These are phyloP conservation scores for Verasper variegatus DNA, from an alignment of 2,113 vertebrate species.

Conservation along the genomic window DNA sequence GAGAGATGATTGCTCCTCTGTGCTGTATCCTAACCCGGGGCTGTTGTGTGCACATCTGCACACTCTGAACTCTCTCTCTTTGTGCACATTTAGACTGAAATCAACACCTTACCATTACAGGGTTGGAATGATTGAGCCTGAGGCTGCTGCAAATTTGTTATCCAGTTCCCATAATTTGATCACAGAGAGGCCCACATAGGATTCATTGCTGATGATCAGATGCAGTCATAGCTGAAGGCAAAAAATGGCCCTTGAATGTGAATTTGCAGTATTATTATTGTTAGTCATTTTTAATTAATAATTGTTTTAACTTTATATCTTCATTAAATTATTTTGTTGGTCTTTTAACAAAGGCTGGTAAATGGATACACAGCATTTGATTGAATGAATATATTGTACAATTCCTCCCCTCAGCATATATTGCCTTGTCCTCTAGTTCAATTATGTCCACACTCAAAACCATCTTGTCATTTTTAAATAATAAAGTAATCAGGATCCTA, in stretches of 20 bases:
- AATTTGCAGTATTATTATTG: background rate
- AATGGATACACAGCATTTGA: background rate
- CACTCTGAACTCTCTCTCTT: background rate
- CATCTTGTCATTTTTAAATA: too few relatives aligned
- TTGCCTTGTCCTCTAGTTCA: too few relatives aligned
- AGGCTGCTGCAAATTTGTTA: constrained; percentile 9
- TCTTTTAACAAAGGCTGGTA: background rate
- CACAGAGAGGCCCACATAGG: background rate
- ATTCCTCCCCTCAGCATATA: too few relatives aligned
- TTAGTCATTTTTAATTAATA: background rate
- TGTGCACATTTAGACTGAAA: background rate
- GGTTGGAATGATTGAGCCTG: background rate
- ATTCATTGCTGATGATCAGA: constrained; percentile 1
- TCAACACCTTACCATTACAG: constrained; percentile 10
- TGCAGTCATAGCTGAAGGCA: background rate
- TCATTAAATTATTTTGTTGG: background rate
- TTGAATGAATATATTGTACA: too few relatives aligned
- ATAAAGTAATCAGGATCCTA: too few relatives aligned
- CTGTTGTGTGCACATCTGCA: constrained; percentile 1
- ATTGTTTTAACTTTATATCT: background rate
- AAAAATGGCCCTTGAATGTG: background rate
- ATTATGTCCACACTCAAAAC: too few relatives aligned
- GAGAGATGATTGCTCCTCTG: background rate
- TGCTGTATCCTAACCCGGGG: background rate
- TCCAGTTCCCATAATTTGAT: constrained; percentile 5